Evolutionary conservation across 2,888 invertebrate species (phyloP).

Genomic region (Melolontha melolontha): DNA sequence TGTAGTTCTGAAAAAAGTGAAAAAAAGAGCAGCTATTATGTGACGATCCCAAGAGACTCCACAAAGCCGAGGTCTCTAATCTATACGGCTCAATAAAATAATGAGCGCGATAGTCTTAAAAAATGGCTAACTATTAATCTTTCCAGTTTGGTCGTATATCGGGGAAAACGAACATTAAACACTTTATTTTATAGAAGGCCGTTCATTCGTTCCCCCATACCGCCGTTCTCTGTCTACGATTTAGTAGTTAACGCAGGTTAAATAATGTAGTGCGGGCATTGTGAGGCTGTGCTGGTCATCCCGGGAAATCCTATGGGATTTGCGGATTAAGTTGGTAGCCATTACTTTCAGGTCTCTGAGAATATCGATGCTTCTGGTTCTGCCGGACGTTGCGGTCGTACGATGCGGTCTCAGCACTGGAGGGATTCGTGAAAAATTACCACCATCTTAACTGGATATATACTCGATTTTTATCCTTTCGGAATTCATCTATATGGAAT

Average conservation of each 20-base stretch:
- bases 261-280: conserved; percentile 65
- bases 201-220: conserved; percentile 45
- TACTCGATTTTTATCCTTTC: conserved; percentile 8
- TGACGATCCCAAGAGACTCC: conserved; percentile 12
- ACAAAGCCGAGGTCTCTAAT: conserved; percentile 31
- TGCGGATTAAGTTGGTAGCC: conserved; percentile 64
- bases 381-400: conserved; percentile 55
- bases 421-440: conserved; percentile 43
- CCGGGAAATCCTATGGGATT: conserved; percentile 60
- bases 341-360: conserved; percentile 59
- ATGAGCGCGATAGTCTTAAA: conserved; percentile 40
- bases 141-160: conserved; percentile 43
- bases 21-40: conserved; percentile 19
- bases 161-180: conserved; percentile 49
- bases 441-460: conserved; percentile 39
- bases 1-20: neutral
- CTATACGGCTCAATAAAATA: conserved; percentile 39
- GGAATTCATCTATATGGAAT: conserved; percentile 1
- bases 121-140: conserved; percentile 44
- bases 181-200: conserved; percentile 54
- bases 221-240: conserved; percentile 60
- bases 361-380: conserved; percentile 56
- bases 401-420: conserved; percentile 36
- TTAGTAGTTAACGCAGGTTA: conserved; percentile 65
- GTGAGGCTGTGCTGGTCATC: conserved; percentile 62